Base-by-base conservation (phyloP, 2,888 invertebrate genomes). In the Neoscelio sp. region DNA sequence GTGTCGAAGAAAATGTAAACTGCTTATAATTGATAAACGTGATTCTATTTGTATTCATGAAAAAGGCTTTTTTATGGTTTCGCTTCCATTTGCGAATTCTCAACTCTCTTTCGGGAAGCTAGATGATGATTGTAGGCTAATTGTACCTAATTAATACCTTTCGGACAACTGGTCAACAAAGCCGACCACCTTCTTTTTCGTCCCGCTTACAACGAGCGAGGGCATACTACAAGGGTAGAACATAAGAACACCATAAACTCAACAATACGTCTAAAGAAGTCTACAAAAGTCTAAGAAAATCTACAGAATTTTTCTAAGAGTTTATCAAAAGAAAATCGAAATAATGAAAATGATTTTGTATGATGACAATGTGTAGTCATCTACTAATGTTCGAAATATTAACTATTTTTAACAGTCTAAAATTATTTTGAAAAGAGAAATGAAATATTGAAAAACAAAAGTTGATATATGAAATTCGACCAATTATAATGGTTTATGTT, bases 181-280 rank as follows among this genome's bases (percentile, higher is more conserved):
- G 84, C 87, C 89, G 83, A 90, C 90, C 84, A 89, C 88, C 89
- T 90, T 90, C 89, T 90, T 90, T 90, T 87, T 90, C 81, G 89
- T 88, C 83, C 89, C 88, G 83, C 84, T 89, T 83, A 88, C 86
- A 86, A 83, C 87, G 87, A 90, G 89, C 83, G 87, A 88, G 82
- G 89, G 89, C 89, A 89, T 89, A 89, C 90, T 90, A 89, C 88
- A 87, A 87, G 85, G 85, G 86, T 80, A 85, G 83, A 81, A 74
- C 64, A 73, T 28, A 73, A 23, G 35, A 80, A 73, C 42, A 62
- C 20, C 26, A 67, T 78, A 58, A 78, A 67, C 65, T 58, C 23
- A 73, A 64, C 42, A 12, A 65, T 64, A 65, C 20, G 30, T 75
- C 79, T 70, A 75, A 56, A 40, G 7, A 60, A n/a, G n/a, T n/a